These are phyloP conservation scores for Rhogogaster chlorosoma DNA, from an alignment of 2,888 invertebrate genomes.

Conservation along the genomic window DNA sequence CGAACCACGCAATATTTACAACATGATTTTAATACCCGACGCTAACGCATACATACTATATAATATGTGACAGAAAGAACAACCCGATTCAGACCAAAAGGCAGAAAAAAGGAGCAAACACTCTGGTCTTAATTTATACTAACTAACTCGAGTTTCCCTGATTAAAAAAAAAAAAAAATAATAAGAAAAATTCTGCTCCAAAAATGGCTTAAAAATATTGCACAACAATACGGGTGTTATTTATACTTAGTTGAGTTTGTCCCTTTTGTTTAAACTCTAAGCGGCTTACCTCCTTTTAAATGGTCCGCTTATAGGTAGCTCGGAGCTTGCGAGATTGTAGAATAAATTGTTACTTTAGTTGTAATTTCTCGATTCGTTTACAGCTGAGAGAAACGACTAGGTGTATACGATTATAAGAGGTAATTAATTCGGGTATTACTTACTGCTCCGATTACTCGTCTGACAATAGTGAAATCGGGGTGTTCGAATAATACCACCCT, in stretches of 20 bases:
- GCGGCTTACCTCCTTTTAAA: background rate
- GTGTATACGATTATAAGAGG: background rate
- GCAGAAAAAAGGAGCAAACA: background rate
- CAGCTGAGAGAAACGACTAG: background rate
- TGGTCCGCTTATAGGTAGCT: background rate
- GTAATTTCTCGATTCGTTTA: background rate
- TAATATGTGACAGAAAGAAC: too few relatives aligned
- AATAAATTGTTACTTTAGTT: background rate
- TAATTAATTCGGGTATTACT: background rate
- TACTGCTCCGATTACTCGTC: background rate
- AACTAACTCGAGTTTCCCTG: background rate
- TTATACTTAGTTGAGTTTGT: conserved; percentile 2
- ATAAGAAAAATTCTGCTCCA: background rate
- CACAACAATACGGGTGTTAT: background rate
- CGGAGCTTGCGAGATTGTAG: background rate
- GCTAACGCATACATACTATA: too few relatives aligned
- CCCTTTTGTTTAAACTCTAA: background rate
- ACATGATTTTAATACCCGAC: background rate
- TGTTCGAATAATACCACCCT: conserved; percentile 33
- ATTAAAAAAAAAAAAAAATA: background rate
- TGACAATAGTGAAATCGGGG: background rate
- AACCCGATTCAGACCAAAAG: background rate
- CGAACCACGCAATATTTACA: background rate
- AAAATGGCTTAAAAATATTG: background rate
- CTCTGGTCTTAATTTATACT: background rate